Conservation (phyloP, 2,113 vertebrate species). For the Columbina picui region DNA sequence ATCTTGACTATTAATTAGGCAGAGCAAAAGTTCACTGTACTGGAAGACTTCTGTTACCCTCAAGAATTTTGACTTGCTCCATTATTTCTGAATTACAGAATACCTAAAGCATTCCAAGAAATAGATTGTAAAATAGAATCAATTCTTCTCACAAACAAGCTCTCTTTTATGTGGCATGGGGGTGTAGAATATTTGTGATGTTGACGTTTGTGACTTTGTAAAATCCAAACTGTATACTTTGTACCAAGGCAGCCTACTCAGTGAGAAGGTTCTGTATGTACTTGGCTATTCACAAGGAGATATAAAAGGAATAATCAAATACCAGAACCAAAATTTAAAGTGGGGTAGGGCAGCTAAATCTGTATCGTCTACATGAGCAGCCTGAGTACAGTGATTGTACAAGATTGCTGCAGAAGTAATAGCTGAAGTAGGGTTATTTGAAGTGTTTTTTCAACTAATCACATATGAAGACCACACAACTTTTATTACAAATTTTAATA, state of each 20-base stretch:
- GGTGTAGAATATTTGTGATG: not conserved
- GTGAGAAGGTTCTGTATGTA: not conserved
- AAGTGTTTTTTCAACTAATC: not conserved
- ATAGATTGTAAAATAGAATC: not conserved
- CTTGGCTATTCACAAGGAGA: not conserved
- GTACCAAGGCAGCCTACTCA: not conserved
- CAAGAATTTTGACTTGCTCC: not conserved
- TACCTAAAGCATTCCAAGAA: not conserved
- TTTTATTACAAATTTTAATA: not conserved
- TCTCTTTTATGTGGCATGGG: not conserved
- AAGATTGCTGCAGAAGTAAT: fast-evolving
- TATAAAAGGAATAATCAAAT: not conserved
- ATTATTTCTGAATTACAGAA: not conserved
- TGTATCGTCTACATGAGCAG: not conserved
- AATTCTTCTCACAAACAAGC: not conserved
- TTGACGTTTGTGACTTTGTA: not conserved
- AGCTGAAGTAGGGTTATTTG: fast-evolving
- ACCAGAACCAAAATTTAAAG: not conserved
- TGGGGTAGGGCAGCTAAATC: not conserved
- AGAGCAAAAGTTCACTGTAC: not conserved
- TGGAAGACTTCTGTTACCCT: not conserved
- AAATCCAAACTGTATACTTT: not conserved
- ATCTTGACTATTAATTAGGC: not conserved
- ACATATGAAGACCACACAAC: not conserved
- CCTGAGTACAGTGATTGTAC: fast-evolving